A percentile compares a stretch with the other conserved stretches of the same genome.
Evolutionary conservation across 2,797 vertebrate genomes (phyloP).

Genomic region (Thamnophis elegans): DNA sequence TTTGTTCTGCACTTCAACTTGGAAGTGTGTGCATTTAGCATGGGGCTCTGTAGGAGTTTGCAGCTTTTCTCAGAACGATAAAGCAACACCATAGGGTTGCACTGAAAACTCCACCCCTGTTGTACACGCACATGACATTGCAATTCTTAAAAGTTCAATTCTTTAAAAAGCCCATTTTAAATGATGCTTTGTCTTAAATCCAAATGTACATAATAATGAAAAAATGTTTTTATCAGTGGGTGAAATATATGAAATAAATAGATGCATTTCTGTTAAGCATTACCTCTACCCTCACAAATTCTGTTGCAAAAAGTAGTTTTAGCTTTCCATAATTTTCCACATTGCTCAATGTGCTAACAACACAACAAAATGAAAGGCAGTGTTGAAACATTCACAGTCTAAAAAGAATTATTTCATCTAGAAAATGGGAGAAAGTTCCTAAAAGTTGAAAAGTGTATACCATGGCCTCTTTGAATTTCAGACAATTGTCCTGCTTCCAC

Average conservation of each 20-base stretch:
- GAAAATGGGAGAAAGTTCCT: slow-evolving; percentile 35
- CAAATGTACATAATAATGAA: neutral
- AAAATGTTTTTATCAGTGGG: neutral
- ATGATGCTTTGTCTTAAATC: neutral
- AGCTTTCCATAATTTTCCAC: neutral
- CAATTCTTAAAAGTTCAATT: slow-evolving; percentile 20
- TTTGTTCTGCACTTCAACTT: neutral
- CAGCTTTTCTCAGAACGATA: neutral
- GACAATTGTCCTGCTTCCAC: slow-evolving; percentile 5
- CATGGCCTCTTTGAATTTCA: slow-evolving; percentile 36
- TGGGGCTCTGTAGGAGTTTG: neutral
- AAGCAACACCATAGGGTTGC: neutral
- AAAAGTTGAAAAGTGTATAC: slow-evolving; percentile 20
- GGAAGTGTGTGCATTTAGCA: neutral
- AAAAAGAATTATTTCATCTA: slow-evolving; percentile 52
- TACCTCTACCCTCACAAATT: neutral
- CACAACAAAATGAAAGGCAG: slow-evolving; percentile 55
- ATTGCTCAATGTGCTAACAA: neutral
- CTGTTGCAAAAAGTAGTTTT: neutral
- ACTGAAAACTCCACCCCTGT: neutral
- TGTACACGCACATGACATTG: neutral
- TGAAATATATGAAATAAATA: slow-evolving; percentile 14
- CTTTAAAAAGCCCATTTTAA: slow-evolving; percentile 18
- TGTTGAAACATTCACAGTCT: slow-evolving; percentile 55
- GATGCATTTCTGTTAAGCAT: slow-evolving; percentile 7